Percentiles rank a stretch among this genome's conserved stretches.
Conservation (phyloP, 2,797 vertebrate species). For the Delichon dasypus region DNA sequence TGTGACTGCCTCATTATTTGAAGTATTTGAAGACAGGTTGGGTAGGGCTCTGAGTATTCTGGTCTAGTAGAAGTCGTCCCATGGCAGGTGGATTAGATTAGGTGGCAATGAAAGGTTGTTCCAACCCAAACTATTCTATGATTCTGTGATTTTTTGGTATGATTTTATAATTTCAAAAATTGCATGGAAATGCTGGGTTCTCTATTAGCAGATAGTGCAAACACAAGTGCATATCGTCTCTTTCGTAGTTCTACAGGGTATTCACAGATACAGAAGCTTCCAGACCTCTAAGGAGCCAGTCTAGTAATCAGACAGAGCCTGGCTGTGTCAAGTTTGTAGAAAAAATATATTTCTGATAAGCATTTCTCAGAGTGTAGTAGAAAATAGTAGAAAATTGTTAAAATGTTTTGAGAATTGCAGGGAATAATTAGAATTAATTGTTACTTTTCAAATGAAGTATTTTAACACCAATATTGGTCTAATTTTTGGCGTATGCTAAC, state of each 20-base stretch:
- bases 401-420: not conserved
- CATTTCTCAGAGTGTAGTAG: not conserved
- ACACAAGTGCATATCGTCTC: not conserved
- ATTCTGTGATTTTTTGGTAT: not conserved
- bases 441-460: not conserved
- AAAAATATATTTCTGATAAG: not conserved
- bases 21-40: not conserved
- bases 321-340: not conserved
- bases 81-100: too few relatives aligned
- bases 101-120: not conserved
- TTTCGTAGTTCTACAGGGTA: not conserved
- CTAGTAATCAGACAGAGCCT: not conserved
- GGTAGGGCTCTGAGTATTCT: not conserved
- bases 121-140: not conserved
- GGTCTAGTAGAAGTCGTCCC: not conserved
- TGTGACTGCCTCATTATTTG: not conserved
- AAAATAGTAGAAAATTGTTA: not conserved
- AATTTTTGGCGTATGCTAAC: not conserved
- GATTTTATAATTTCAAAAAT: not conserved
- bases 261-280: not conserved
- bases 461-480: not conserved
- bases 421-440: not conserved
- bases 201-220: not conserved
- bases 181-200: fast-evolving
- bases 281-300: not conserved